A percentile compares a stretch with the other conserved stretches of the same genome.
These are phyloP conservation scores for Agrilus planipennis DNA, from an alignment of 1,140 invertebrate species.

Conservation along the genomic window DNA sequence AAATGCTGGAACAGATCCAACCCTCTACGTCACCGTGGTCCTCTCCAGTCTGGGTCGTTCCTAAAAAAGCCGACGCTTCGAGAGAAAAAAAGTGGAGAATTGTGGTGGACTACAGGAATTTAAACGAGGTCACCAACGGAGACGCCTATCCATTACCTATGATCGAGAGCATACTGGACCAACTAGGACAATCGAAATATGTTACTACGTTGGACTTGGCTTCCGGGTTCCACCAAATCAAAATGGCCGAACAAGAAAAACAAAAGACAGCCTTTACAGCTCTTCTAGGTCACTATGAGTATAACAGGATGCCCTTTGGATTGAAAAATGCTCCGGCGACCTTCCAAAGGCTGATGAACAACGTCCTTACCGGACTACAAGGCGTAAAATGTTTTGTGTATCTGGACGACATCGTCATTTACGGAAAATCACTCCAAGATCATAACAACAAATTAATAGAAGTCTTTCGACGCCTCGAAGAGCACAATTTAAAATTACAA, in stretches of 20 bases:
- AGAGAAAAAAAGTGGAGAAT: conserved; percentile 25
- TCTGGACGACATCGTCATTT: neutral
- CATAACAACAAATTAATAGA: conserved; percentile 1
- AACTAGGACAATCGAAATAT: too few species aligned
- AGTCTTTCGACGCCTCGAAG: conserved; percentile 20
- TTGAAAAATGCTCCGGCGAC: neutral
- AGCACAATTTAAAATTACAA: conserved; percentile 28
- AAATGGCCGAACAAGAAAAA: too few species aligned
- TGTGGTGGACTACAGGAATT: too few species aligned
- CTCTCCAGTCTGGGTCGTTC: conserved; percentile 23
- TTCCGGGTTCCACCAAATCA: too few species aligned
- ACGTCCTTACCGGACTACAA: neutral
- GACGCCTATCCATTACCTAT: conserved; percentile 12
- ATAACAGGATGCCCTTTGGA: conserved; percentile 1
- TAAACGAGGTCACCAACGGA: conserved; percentile 24
- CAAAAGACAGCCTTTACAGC: too few species aligned
- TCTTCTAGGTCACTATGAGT: neutral
- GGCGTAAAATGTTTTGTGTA: neutral
- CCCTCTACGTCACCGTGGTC: conserved; percentile 21
- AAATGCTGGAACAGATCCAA: conserved; percentile 21
- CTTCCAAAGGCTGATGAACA: conserved; percentile 4
- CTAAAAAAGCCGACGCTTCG: conserved; percentile 26
- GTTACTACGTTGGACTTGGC: too few species aligned
- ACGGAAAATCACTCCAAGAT: neutral
- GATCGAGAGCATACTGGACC: conserved; percentile 37